Percentiles rank a stretch among this genome's conserved stretches.
Conservation (phyloP, 2,888 invertebrate genomes). For the Noctua janthe region DNA sequence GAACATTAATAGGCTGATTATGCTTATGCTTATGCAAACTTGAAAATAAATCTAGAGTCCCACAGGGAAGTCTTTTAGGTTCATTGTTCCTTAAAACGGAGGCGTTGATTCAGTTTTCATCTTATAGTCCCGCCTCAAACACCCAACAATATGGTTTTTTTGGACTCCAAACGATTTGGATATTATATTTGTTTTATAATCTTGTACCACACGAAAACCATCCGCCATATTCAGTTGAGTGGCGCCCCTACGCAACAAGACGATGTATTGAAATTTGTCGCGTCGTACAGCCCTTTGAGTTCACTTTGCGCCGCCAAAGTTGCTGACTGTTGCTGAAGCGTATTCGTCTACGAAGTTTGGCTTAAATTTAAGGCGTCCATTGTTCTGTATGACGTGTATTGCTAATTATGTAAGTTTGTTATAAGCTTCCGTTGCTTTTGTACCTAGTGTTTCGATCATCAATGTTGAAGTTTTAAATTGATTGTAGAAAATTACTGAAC, state of each 20-base stretch:
- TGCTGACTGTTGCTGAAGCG: conserved; percentile 71
- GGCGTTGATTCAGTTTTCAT: not conserved
- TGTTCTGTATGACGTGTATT: conserved; percentile 55
- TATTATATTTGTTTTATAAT: conserved; percentile 20
- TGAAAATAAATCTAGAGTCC: not conserved
- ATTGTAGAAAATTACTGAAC: not conserved
- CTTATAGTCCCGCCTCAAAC: not conserved
- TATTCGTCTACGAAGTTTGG: conserved; percentile 57
- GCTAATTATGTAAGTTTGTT: conserved; percentile 52
- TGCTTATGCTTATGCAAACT: too few species aligned
- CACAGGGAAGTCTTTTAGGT: conserved; percentile 4
- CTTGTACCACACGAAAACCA: conserved; percentile 71
- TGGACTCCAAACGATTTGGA: not conserved
- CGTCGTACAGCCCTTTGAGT: conserved; percentile 71
- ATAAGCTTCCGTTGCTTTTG: conserved; percentile 14
- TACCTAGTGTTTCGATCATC: conserved; percentile 7
- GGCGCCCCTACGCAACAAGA: conserved; percentile 74
- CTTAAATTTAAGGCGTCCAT: conserved; percentile 55
- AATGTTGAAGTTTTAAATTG: conserved; percentile 9
- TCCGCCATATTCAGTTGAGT: conserved; percentile 80
- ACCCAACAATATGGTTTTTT: not conserved
- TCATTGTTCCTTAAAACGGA: not conserved
- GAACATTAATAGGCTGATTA: too few species aligned
- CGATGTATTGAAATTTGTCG: conserved; percentile 87
- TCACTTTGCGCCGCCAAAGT: conserved; percentile 71